Evolutionary conservation across 2,797 vertebrate genomes (phyloP).

Genomic region (Leptoclinus maculatus): DNA sequence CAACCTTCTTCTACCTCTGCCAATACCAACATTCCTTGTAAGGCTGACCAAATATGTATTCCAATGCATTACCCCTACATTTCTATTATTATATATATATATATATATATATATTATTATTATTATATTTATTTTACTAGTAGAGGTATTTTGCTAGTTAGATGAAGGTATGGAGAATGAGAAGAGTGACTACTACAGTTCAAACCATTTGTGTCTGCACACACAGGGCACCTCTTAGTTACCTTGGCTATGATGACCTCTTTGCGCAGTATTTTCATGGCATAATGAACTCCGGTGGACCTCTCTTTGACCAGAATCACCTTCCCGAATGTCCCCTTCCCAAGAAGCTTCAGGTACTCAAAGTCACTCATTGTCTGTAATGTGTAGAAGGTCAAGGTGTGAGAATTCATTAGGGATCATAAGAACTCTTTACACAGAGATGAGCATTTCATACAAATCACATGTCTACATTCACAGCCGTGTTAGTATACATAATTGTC

Average conservation of each 20-base stretch:
- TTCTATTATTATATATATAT: too few relatives aligned
- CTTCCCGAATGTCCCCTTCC: constrained; percentile 93
- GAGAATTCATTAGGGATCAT: neutral
- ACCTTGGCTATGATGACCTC: constrained; percentile 94
- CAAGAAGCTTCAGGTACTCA: constrained; percentile 93
- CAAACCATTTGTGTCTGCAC: too few relatives aligned
- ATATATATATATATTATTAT: too few relatives aligned
- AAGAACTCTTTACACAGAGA: neutral
- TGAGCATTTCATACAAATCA: neutral
- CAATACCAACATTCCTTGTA: too few relatives aligned
- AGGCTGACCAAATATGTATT: too few relatives aligned
- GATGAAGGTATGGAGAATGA: too few relatives aligned
- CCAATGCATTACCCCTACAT: too few relatives aligned
- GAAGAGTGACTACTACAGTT: too few relatives aligned
- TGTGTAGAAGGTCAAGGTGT: neutral
- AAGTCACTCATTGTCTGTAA: constrained; percentile 92
- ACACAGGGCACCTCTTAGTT: neutral
- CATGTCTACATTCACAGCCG: neutral
- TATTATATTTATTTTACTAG: too few relatives aligned
- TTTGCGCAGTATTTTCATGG: constrained; percentile 94
- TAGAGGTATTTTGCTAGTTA: too few relatives aligned
- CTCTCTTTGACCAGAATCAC: constrained; percentile 93
- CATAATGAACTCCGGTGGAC: constrained; percentile 89
- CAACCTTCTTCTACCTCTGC: too few relatives aligned
- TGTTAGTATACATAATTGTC: neutral